phyloP scores from a whole-genome alignment of 2,797 vertebrate genomes.

The Notoglanidium macrostoma region DNA sequence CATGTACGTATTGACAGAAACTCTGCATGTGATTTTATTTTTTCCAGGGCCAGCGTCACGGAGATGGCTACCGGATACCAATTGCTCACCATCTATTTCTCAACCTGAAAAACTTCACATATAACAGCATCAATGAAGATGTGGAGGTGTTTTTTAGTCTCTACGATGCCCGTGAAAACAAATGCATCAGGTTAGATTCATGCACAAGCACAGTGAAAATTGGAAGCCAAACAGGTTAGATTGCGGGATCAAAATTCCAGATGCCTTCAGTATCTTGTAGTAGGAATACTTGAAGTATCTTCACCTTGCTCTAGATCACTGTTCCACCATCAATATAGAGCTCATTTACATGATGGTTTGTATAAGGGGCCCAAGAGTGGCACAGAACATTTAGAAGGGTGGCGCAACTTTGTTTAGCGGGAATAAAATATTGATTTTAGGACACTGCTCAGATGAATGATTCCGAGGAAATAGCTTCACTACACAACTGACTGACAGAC shows the following conservation, averaged over 20 bases:
- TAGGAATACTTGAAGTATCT: neutral
- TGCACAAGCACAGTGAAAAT: neutral
- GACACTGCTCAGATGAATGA: neutral
- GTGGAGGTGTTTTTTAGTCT: constrained; percentile 91
- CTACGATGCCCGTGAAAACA: constrained; percentile 89
- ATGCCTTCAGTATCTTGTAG: neutral
- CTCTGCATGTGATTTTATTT: neutral
- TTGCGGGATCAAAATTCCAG: neutral
- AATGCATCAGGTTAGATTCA: constrained; percentile 85
- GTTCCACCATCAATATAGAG: neutral
- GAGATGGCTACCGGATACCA: constrained; percentile 81
- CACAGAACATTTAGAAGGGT: neutral
- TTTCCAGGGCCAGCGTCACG: constrained; percentile 75
- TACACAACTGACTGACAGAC: neutral
- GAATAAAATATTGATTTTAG: neutral
- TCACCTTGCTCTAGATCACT: neutral
- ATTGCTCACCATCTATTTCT: constrained; percentile 91
- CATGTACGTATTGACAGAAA: neutral
- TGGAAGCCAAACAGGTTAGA: neutral
- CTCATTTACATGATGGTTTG: neutral
- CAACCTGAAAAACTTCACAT: constrained; percentile 93
- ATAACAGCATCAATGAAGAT: constrained; percentile 92
- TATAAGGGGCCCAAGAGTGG: neutral
- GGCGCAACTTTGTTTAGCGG: neutral
- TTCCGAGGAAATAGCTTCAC: neutral